These are phyloP conservation scores for Notarius lentiginosus DNA, from an alignment of 2,113 vertebrate species.

Conservation along the genomic window DNA sequence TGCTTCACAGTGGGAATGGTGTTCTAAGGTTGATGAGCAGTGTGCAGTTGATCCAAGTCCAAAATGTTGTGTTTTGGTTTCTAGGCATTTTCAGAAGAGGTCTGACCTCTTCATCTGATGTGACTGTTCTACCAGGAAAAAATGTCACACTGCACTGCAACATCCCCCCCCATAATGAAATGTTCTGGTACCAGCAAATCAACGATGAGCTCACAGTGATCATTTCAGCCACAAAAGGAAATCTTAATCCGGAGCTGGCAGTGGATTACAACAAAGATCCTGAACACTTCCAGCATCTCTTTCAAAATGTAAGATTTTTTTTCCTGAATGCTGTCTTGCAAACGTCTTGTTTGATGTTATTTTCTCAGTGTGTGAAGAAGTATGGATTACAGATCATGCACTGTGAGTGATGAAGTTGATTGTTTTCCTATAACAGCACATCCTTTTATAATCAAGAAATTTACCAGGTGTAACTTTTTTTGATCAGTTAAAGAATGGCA, in stretches of 20 bases:
- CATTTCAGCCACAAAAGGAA: neutral
- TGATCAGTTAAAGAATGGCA: neutral
- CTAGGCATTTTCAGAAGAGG: neutral
- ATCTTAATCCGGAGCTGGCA: accelerated
- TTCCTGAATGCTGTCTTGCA: neutral
- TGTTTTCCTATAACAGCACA: neutral
- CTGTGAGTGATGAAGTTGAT: neutral
- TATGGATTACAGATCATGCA: neutral
- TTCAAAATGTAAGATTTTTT: conserved; percentile 9
- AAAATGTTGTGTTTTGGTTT: neutral
- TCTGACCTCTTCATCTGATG: neutral
- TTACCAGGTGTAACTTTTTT: neutral
- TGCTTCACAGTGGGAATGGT: too few species aligned
- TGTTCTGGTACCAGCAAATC: conserved; percentile 1
- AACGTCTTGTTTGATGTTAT: neutral
- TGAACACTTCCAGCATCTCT: neutral
- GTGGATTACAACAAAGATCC: neutral
- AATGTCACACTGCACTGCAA: conserved; percentile 24
- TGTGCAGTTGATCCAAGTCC: too few species aligned
- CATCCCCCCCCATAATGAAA: neutral
- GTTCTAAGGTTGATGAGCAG: too few species aligned
- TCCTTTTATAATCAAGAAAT: neutral
- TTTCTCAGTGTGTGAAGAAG: neutral
- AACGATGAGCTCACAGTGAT: neutral
- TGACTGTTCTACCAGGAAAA: neutral